These are phyloP conservation scores for Periplaneta americana DNA, from an alignment of 1,140 invertebrate genomes.

Conservation along the genomic window DNA sequence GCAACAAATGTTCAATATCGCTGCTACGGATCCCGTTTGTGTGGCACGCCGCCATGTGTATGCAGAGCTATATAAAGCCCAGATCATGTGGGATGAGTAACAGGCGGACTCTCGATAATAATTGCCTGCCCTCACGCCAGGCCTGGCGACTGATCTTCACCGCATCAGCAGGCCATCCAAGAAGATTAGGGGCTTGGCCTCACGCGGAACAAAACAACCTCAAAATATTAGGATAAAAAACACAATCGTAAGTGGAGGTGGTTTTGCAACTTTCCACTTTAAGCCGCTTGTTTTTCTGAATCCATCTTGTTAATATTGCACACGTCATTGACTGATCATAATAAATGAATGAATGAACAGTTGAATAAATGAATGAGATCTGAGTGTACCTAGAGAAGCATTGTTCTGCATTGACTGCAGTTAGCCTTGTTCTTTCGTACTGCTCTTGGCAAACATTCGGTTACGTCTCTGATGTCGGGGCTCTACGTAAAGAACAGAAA, in stretches of 20 bases:
- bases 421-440: no score
- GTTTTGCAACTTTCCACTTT: no score
- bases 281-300: no score
- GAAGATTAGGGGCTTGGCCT: neutral
- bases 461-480: no score
- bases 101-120: neutral
- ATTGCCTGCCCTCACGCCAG: neutral
- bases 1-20: no score
- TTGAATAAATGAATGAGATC: no score
- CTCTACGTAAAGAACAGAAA: no score
- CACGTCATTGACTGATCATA: neutral
- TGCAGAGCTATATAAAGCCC: neutral
- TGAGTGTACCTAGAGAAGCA: no score
- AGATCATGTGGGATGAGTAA: neutral
- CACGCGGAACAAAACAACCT: neutral
- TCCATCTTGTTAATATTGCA: neutral
- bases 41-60: neutral
- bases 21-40: neutral
- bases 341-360: neutral
- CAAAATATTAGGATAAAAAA: neutral
- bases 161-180: neutral
- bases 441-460: no score
- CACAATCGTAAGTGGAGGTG: no score
- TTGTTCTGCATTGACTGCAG: no score
- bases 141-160: neutral